Conservation (phyloP, 2,888 invertebrate genomes). For the Drosophila mayaguana region DNA sequence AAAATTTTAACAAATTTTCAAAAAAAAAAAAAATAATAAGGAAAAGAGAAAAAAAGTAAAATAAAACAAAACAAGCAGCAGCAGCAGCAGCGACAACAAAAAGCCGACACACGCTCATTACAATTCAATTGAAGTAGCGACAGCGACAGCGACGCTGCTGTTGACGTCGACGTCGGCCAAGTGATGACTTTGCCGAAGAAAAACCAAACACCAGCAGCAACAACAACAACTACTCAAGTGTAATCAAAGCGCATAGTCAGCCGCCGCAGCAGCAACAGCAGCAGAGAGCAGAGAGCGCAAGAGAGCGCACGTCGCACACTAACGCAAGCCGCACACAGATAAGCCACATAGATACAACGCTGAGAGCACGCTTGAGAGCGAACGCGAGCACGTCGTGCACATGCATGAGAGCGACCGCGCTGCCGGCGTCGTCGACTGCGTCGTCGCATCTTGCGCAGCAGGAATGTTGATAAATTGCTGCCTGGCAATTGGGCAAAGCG, state of each 20-base stretch:
- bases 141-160: conserved; percentile 28
- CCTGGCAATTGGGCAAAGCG: conserved; percentile 72
- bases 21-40: conserved; percentile 31
- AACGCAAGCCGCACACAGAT: conserved; percentile 57
- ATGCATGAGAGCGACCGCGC: conserved; percentile 30
- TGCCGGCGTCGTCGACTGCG: conserved; percentile 18
- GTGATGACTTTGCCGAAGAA: conserved; percentile 70
- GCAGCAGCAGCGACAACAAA: conserved; percentile 29
- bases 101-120: conserved; percentile 69
- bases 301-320: conserved; percentile 22
- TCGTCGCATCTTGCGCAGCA: conserved; percentile 56
- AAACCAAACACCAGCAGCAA: conserved; percentile 72
- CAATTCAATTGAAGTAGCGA: conserved; percentile 59
- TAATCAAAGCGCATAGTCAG: conserved; percentile 75
- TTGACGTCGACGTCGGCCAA: conserved; percentile 21
- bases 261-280: conserved; percentile 51
- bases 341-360: conserved; percentile 53
- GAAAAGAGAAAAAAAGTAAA: conserved; percentile 13
- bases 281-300: conserved; percentile 36
- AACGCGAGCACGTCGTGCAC: conserved; percentile 15
- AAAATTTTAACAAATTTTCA: conserved; percentile 79
- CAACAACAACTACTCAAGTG: conserved; percentile 65
- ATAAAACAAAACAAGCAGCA: conserved; percentile 23
- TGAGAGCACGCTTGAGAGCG: conserved; percentile 17
- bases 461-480: conserved; percentile 77